These are phyloP conservation scores for Andrena praecox DNA, from an alignment of 2,888 invertebrate genomes.

Conservation along the genomic window DNA sequence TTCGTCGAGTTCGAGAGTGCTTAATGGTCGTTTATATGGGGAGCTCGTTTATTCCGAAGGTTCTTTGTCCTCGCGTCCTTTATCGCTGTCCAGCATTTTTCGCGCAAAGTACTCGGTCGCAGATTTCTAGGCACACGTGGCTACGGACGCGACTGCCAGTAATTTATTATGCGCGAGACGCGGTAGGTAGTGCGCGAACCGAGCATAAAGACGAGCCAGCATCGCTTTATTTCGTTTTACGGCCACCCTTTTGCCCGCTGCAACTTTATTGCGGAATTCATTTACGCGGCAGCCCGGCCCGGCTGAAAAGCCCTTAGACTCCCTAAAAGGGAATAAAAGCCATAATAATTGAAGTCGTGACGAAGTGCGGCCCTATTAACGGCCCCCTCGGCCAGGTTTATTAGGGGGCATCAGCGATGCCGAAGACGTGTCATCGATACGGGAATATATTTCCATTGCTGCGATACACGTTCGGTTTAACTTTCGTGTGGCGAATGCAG, in stretches of 20 bases:
- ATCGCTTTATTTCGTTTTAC: slow-evolving; percentile 59
- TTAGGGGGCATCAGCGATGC: slow-evolving; percentile 9
- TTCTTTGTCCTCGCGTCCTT: slow-evolving; percentile 5
- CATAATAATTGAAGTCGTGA: slow-evolving; percentile 45
- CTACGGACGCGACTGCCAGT: slow-evolving; percentile 21
- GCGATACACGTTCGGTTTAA: too few species aligned
- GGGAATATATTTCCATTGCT: background rate
- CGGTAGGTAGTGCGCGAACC: slow-evolving; percentile 38
- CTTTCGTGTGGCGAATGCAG: too few species aligned
- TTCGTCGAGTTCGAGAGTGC: too few species aligned
- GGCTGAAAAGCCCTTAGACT: slow-evolving; percentile 6
- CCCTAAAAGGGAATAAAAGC: slow-evolving; percentile 40
- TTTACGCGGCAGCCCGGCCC: slow-evolving; percentile 37
- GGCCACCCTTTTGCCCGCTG: slow-evolving; percentile 47
- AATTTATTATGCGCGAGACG: slow-evolving; percentile 62
- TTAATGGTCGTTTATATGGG: too few species aligned
- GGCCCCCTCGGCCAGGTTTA: slow-evolving; percentile 16
- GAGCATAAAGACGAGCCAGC: slow-evolving; percentile 56
- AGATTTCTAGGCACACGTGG: slow-evolving; percentile 32
- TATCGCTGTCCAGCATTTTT: slow-evolving; percentile 31
- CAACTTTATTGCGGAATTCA: slow-evolving; percentile 64
- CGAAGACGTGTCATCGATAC: background rate
- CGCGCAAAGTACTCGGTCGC: slow-evolving; percentile 18
- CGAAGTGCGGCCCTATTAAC: slow-evolving; percentile 19
- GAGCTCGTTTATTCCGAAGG: slow-evolving; percentile 15